Evolutionary conservation across 2,797 vertebrate genomes (phyloP), one percentile per base, ranked within the genome.

Genomic region (Xenopus petersii): DNA sequence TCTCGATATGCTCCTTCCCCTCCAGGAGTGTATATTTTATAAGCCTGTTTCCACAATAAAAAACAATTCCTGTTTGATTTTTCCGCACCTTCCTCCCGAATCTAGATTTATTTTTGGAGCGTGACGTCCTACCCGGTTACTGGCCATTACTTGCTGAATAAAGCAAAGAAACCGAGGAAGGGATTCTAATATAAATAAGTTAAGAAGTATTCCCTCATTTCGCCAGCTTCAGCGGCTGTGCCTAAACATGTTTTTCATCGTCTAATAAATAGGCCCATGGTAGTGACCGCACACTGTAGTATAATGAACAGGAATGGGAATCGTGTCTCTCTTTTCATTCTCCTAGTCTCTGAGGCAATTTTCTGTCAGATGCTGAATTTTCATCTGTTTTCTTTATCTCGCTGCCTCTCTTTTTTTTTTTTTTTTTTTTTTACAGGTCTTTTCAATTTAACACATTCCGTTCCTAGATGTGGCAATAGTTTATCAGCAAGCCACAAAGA

Each of bases 281-380:
- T 73, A 69, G 75, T 78, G 71, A 78, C 70, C 66, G 51, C 59
- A 61, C 56, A 68, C 65, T 49, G 65, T 56, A 51, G 65, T 78
- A 69, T 78, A 78, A 78, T 78, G 65, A 78, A 51, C 49, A 73
- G 12, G 75, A 78, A 78, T 78, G 60, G 60, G 72, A 73, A 69
- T 51, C 59, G 36, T 78, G 75, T 72, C 67, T 78, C 73, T 73
- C 65, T 78, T 69, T 78, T 69, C 59, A 77, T 77, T 77, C 71
- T 78, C 55, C 13, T 24, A 78, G 75, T 78, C 75, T 78, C 75
- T 70, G 73, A 78, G 75, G 75, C 75, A 78, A 78, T 78, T 78
- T 71, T 78, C 75, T 78, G 51, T 72, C 70, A 73, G 70, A 78
- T 73, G 75, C 60, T 49, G 71, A 70, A 78, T 73, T 78, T 77